Conservation (phyloP, 2,797 vertebrate genomes). For the Cryptoblepharus egeriae region DNA sequence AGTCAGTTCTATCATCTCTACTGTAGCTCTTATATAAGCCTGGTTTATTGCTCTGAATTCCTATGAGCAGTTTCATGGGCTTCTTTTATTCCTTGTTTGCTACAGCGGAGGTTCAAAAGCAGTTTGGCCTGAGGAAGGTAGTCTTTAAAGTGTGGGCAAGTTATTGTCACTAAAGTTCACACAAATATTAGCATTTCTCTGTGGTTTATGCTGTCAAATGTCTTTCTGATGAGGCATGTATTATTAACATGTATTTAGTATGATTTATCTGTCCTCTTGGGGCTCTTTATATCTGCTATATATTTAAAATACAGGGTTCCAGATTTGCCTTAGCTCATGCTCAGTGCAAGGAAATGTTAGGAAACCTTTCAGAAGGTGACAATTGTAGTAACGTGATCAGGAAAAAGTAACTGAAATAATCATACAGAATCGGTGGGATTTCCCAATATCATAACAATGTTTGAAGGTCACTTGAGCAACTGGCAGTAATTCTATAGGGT, state of each 20-base stretch:
- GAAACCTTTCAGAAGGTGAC: neutral
- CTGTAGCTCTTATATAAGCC: neutral
- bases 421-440: neutral
- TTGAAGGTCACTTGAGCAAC: slow-evolving; percentile 44
- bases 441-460: accelerated
- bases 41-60: slow-evolving; percentile 16
- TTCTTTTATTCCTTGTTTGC: neutral
- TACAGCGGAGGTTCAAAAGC: slow-evolving; percentile 6
- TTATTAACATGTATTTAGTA: neutral
- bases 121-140: neutral
- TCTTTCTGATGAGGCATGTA: accelerated
- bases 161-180: neutral
- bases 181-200: neutral
- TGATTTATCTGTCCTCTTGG: neutral
- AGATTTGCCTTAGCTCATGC: neutral
- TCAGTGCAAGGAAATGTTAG: no score
- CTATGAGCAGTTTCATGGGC: neutral
- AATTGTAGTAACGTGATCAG: neutral
- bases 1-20: neutral
- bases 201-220: accelerated
- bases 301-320: neutral
- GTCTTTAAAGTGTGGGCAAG: neutral
- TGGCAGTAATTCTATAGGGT: neutral
- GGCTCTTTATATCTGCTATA: neutral
- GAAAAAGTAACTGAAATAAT: slow-evolving; percentile 6